These are phyloP conservation scores for Ramphastos sulfuratus DNA, from an alignment of 2,113 vertebrate species.

Conservation along the genomic window DNA sequence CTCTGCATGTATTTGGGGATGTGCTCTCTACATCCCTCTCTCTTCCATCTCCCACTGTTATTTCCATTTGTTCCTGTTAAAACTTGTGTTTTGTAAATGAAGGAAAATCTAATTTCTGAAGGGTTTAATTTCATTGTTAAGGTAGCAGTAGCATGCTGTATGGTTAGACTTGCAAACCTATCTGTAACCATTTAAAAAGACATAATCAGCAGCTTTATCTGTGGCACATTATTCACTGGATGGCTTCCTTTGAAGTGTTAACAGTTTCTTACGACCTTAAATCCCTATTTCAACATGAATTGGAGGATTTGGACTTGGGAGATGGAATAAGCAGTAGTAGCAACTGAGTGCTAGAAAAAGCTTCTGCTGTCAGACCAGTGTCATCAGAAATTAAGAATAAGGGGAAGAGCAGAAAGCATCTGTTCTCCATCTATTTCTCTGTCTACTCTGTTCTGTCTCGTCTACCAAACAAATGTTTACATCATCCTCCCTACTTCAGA, in stretches of 20 bases:
- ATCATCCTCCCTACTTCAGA: conserved; percentile 7
- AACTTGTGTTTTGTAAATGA: not conserved
- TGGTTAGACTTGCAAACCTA: not conserved
- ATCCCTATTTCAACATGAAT: conserved; percentile 10
- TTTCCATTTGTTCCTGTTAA: not conserved
- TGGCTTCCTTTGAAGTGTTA: not conserved
- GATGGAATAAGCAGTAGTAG: not conserved
- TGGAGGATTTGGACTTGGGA: not conserved
- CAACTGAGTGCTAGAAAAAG: not conserved
- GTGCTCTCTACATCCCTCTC: not conserved
- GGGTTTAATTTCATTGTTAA: not conserved
- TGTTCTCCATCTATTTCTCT: not conserved
- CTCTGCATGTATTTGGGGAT: not conserved
- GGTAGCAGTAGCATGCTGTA: not conserved
- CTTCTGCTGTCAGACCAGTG: conserved; percentile 7
- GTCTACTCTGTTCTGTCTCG: conserved; percentile 32
- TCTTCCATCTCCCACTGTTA: not conserved
- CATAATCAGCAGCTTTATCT: conserved; percentile 24
- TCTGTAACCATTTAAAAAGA: conserved; percentile 19
- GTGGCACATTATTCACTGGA: not conserved
- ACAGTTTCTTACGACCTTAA: conserved; percentile 23
- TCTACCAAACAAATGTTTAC: conserved; percentile 2
- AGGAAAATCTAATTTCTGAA: not conserved
- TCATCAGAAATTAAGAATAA: conserved; percentile 34
- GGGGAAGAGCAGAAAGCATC: not conserved